Base-by-base conservation (phyloP, 2,888 invertebrate genomes). In the Hypolimnas misippus region DNA sequence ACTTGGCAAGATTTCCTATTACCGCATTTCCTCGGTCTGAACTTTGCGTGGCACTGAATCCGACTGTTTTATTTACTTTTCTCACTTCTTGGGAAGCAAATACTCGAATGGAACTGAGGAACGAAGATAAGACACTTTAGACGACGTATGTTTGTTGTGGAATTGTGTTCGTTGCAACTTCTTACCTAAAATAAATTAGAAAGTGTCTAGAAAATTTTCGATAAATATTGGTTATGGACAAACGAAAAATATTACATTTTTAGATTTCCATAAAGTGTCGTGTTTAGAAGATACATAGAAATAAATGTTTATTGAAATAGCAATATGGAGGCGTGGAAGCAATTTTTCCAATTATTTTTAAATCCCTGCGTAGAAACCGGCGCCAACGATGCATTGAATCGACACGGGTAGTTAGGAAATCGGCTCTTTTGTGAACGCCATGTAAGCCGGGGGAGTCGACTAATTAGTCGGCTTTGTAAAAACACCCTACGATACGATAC, bases 1-100 rank as follows among this genome's bases (percentile, higher is more conserved):
- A 82, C 77, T 81, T 81, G 71, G 72, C 76, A 77, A 81, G 77
- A 81, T 79, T 78, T 77, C 80, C 78, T 76, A 77, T 78, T 76
- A 79, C 76, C 76, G 64, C 62, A 71, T 66, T 62, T 66, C 63
- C 63, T 63, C 69, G 65, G 64, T 73, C 70, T 67, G 67, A 80
- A 79, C 77, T 78, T 78, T 73, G 65, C 71, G 70, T 70, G 71
- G 74, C 72, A 67, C 58, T 67, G 74, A 75, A 76, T 74, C 71
- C 70, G 72, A 73, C 73, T 74, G 70, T 77, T 79, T 77, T 78
- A 76, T 79, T 80, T 80, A 76, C 76, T 77, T 72, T 66, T 63
- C 57, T 42, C 61, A 71, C 74, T 73, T 73, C 68, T 66, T 59
- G 61, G 35, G 54, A 59, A 62, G 68, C 71, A 66, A 62, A 64